phyloP scores from a whole-genome alignment of 1,140 invertebrate genomes.

The Saccostrea cuccullata region DNA sequence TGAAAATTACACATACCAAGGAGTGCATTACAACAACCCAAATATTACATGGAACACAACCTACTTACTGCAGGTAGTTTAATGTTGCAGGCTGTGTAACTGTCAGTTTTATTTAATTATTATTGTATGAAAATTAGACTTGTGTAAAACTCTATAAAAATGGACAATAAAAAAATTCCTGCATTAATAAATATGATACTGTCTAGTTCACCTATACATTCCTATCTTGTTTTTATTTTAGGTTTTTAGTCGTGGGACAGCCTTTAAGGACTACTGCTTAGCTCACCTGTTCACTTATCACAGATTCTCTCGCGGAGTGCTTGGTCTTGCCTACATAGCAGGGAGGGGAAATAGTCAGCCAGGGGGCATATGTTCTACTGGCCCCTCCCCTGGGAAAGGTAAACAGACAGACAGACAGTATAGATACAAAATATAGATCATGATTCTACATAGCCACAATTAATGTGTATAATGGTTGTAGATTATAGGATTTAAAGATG shows the following conservation, averaged over 20 bases:
- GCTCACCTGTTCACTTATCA: constrained; percentile 97
- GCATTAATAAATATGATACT: neutral
- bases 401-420: neutral
- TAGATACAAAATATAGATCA: neutral
- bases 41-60: constrained; percentile 42
- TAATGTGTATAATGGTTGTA: neutral
- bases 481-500: neutral
- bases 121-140: no score
- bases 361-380: constrained; percentile 96
- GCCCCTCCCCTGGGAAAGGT: constrained; percentile 70
- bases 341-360: constrained; percentile 94
- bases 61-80: constrained; percentile 40
- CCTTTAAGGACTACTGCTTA: constrained; percentile 96
- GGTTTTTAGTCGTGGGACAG: constrained; percentile 81
- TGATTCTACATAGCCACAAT: neutral
- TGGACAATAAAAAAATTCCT: no score
- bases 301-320: constrained; percentile 96
- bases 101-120: no score
- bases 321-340: constrained; percentile 96
- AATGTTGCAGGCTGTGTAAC: no score
- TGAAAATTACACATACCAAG: constrained; percentile 43
- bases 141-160: no score
- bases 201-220: no score
- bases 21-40: constrained; percentile 43
- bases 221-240: constrained; percentile 26